Evolutionary conservation across 1,140 invertebrate genomes (phyloP).

Genomic region (Polypedilum vanderplanki): DNA sequence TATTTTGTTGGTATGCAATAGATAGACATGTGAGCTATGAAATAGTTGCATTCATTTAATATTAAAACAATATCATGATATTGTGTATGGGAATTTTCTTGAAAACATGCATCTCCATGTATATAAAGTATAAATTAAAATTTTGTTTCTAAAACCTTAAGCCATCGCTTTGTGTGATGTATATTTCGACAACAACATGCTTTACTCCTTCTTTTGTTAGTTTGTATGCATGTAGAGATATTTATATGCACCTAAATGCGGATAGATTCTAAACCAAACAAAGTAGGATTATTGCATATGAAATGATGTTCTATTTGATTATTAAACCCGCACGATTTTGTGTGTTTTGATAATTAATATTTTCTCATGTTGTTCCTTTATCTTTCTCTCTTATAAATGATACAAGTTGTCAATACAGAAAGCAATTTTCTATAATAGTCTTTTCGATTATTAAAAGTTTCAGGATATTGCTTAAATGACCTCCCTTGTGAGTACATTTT

Average conservation of each 20-base stretch:
- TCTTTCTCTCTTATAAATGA: too few relatives aligned
- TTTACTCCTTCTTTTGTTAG: too few relatives aligned
- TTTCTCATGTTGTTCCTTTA: background rate
- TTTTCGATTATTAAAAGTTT: too few relatives aligned
- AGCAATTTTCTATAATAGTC: too few relatives aligned
- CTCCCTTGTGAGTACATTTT: too few relatives aligned
- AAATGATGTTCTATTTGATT: slow-evolving; percentile 25
- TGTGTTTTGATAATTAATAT: slow-evolving; percentile 29
- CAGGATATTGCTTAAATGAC: too few relatives aligned
- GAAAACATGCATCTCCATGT: too few relatives aligned
- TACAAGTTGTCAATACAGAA: too few relatives aligned
- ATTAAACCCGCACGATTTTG: slow-evolving; percentile 20
- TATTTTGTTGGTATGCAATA: too few relatives aligned
- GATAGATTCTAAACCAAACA: background rate
- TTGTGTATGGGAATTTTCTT: background rate
- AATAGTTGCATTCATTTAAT: slow-evolving; percentile 29
- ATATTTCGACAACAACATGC: slow-evolving; percentile 3
- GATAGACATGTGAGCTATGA: background rate
- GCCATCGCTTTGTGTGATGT: background rate
- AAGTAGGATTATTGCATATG: slow-evolving; percentile 23
- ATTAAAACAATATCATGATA: slow-evolving; percentile 23
- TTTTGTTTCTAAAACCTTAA: background rate
- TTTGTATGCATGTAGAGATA: background rate
- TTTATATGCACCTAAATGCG: background rate
- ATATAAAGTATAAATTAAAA: too few relatives aligned